Evolutionary conservation across 2,797 vertebrate genomes (phyloP), one percentile per base, ranked within the genome.

Genomic region (Vespertilio murinus): DNA sequence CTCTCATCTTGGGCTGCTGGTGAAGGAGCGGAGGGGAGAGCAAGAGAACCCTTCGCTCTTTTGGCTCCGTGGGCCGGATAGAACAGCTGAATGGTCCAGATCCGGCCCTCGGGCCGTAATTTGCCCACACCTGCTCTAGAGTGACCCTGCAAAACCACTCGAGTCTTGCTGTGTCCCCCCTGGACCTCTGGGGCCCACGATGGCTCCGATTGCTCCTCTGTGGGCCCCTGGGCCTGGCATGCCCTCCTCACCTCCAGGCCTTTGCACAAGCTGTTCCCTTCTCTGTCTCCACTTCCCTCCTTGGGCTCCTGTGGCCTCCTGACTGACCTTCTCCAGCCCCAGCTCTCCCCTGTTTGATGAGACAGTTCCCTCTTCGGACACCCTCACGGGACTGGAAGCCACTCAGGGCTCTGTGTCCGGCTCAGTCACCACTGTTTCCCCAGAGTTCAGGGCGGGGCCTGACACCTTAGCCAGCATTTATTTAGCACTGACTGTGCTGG

Each of bases 401-500:
- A 23, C 33, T n/a, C 0, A 17, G 54, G 49, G 69, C 47, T 83
- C 23, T 22, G n/a, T 0, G 0, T 56, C 78, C 23, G 8, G 33
- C 49, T 71, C 67, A 30, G 47, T 22, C 56, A 4, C 42, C 0
- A 8, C 54, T n/a, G 7, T 7, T 77, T 70, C 61, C 20, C 7
- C n/a, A 17, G 30, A 33, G 16, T 38, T 17, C 38, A 9, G 61
- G 8, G 47, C 0, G 4, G 16, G 2, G 20, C 35, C 59, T 30
- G 80, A 25, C 67, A 52, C 25, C 74, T 64, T 8, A 9, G 49
- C 11, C 47, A 67, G 67, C 9, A 3, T 35, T 42, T 67, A 64
- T 0, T 56, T n/a, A 70, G 54, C 5, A 0, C 42, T n/a, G 23
- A 42, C 47, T 71, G 9, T 35, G 28, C 17, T 3, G 1, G 11